Evolutionary conservation across 2,113 vertebrate species (phyloP), one percentile per base, ranked within the genome.

Genomic region (Struthio camelus): DNA sequence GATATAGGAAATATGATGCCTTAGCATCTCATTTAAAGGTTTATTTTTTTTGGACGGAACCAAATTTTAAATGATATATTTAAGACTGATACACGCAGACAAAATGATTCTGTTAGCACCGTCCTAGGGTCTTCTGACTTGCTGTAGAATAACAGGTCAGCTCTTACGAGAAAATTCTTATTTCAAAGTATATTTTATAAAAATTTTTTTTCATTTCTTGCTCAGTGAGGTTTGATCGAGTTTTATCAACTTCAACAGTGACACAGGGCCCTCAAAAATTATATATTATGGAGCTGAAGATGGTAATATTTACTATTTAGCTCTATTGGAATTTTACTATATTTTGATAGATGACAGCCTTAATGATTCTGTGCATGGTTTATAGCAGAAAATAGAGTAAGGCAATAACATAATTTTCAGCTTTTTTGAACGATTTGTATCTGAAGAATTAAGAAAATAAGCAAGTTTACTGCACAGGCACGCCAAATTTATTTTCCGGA

Each of bases 401-500:
- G 53, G 75, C 89, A 84, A 69, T 44, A 71, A 69, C 58, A 78
- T 46, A 78, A 83, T 96, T 89, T 95, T 91, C 81, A 56, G 51
- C 66, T n/a, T 80, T 82, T 82, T 76, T 56, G 67, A 87, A 83
- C 3, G 0, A 85, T 78, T 69, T 90, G 46, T 56, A 93, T 48
- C 85, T 64, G 46, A 94, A 89, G 76, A 97, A 94, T 54, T 93
- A 80, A 86, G 83, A 95, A 93, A 96, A 92, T 75, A 94, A 91
- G 80, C 71, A 54, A 92, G 77, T 86, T 67, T 77, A 87, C 91
- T 87, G 88, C 94, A 93, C 82, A 94, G 94, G 64, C 95, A 93
- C 0, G 50, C 93, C 96, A 93, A 64, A 96, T 95, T 91, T 94
- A 94, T 97, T 97, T 97, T 91, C 92, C 96, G 93, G 88, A 93